phyloP scores from a whole-genome alignment of 1,140 invertebrate species.

The Brachionus sp. region DNA sequence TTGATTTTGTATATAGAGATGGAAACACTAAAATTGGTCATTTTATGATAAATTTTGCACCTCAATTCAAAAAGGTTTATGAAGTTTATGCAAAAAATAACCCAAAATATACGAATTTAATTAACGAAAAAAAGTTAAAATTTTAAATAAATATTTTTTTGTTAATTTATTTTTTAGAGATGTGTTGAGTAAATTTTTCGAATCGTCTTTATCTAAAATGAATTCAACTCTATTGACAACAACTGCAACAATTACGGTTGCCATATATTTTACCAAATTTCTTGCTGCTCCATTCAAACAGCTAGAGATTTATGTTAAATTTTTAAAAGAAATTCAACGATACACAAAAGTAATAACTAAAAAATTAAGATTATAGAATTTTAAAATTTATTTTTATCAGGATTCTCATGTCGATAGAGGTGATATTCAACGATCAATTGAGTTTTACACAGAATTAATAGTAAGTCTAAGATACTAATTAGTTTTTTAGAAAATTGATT shows the following conservation, averaged over 20 bases:
- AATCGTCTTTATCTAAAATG: constrained; percentile 1
- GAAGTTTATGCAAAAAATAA: constrained; percentile 82
- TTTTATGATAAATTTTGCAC: constrained; percentile 79
- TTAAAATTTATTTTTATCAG: constrained; percentile 51
- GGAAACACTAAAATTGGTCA: constrained; percentile 71
- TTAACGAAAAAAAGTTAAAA: constrained; percentile 79
- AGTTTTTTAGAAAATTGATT: not conserved
- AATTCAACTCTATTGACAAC: not conserved
- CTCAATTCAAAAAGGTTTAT: constrained; percentile 78
- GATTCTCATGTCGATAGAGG: constrained; percentile 91
- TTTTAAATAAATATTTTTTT: not conserved
- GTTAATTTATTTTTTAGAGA: not conserved
- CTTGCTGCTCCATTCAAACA: constrained; percentile 34
- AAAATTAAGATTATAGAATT: constrained; percentile 17
- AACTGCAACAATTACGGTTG: not conserved
- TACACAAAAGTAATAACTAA: constrained; percentile 70
- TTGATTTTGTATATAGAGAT: constrained; percentile 65
- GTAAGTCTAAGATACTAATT: constrained; percentile 67
- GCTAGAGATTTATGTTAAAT: constrained; percentile 45
- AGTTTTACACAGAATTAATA: constrained; percentile 87
- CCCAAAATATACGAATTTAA: constrained; percentile 81
- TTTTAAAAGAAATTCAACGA: constrained; percentile 84
- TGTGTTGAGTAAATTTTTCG: constrained; percentile 18
- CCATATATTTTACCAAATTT: constrained; percentile 34
- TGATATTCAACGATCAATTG: constrained; percentile 86